These are phyloP conservation scores for Psittacus erithacus DNA, from an alignment of 2,113 vertebrate genomes.

Conservation along the genomic window DNA sequence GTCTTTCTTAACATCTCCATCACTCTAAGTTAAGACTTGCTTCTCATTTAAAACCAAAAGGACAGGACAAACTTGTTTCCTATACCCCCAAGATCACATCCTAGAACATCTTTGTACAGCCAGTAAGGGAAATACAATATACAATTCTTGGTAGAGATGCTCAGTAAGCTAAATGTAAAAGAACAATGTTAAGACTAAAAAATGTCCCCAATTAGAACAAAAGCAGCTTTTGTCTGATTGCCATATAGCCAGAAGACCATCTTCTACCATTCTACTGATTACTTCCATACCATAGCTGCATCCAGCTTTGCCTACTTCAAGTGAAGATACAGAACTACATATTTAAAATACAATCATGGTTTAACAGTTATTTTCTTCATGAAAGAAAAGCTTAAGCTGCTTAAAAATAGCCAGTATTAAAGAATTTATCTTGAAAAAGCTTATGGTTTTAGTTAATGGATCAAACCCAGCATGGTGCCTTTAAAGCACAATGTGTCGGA, in stretches of 20 bases:
- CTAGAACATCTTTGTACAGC: background rate
- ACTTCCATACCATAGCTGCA: background rate
- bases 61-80: background rate
- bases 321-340: background rate
- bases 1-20: background rate
- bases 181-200: background rate
- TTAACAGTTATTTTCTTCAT: background rate
- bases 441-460: background rate
- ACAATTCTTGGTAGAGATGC: background rate
- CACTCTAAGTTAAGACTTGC: background rate
- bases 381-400: background rate
- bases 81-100: background rate
- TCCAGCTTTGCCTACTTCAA: background rate
- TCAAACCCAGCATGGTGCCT: background rate
- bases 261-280: background rate
- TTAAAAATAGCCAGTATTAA: background rate
- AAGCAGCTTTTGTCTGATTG: background rate
- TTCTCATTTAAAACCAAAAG: background rate
- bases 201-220: background rate
- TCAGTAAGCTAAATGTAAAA: background rate
- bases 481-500: conserved; percentile 40
- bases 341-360: background rate
- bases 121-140: background rate
- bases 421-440: conserved; percentile 16
- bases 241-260: background rate